Evolutionary conservation across 2,888 invertebrate species (phyloP), one percentile per base, ranked within the genome.

Genomic region (Penaeus monodon): DNA sequence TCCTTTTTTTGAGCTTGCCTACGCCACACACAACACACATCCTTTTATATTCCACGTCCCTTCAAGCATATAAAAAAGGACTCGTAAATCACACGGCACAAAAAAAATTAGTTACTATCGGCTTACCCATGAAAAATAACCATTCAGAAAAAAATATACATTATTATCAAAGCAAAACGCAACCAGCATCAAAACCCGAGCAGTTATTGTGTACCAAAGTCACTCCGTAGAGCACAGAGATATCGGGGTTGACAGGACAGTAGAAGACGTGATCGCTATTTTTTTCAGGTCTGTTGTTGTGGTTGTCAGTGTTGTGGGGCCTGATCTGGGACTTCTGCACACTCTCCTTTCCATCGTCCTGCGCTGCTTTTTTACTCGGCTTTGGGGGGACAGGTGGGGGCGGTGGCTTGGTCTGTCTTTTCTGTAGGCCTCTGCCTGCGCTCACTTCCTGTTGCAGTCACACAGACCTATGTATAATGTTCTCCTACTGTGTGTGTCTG

Each of bases 361-460:
- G 84, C 63, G 65, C 78, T 63, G 49, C 20, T 44, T 33, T 57
- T 63, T 63, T 65, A 68, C 78, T 33, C 33, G 78, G 78, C 78
- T 84, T 84, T 79, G 65, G 84, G 78, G 77, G 63, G 33, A 84
- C 78, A n/a, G 68, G 66, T 12, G 63, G 84, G 57, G 68, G 66
- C 20, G 63, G 84, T 12, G 57, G 38, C 79, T 84, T 79, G 78
- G 38, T 57, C 84, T 70, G 78, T 57, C 78, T 49, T 84, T 84
- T 84, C 77, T 84, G 84, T 79, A 84, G 70, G 66, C 84, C 68
- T 66, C 68, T 79, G 70, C 84, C 78, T 84, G 84, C 78, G 70
- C 84, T 84, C 84, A 84, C 84, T 79, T 84, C 84, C 84, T 84
- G 84, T 84, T 66, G 70, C 84, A 79, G 79, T 57, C 57, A 57